phyloP scores from a whole-genome alignment of 2,113 vertebrate genomes.

The Monarcha castaneiventris region DNA sequence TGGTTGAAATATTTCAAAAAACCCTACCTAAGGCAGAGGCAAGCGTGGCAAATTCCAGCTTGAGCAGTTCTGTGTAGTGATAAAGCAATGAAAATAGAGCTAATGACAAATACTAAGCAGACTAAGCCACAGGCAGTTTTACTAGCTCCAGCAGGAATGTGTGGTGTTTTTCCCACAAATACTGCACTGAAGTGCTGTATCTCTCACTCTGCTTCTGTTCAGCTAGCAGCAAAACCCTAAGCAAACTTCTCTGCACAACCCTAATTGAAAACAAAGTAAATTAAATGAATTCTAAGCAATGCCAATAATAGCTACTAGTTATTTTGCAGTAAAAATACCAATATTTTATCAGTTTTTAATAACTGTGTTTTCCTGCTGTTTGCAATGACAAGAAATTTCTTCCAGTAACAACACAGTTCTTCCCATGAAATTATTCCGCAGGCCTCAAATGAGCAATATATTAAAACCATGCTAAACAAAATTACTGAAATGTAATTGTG shows the following conservation, averaged over 20 bases:
- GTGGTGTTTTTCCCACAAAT: not conserved
- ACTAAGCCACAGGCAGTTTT: conserved; percentile 7
- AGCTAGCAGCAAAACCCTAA: conserved; percentile 24
- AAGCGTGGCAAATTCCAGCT: not conserved
- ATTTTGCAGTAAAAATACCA: conserved; percentile 22
- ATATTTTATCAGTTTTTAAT: conserved; percentile 37
- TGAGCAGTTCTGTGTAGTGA: not conserved
- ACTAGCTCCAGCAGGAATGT: not conserved
- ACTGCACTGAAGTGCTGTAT: not conserved
- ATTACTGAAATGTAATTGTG: conserved; percentile 32
- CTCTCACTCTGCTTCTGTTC: not conserved
- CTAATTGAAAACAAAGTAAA: conserved; percentile 47
- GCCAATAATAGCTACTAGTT: conserved; percentile 25
- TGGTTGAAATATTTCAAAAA: not conserved
- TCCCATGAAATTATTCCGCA: conserved; percentile 9
- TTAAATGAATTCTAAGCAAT: not conserved
- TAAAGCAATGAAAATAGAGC: conserved; percentile 4
- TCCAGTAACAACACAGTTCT: not conserved
- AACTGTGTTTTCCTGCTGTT: conserved; percentile 25
- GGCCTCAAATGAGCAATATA: not conserved
- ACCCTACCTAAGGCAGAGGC: not conserved
- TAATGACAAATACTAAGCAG: conserved; percentile 36
- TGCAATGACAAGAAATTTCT: not conserved
- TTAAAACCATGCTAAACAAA: conserved; percentile 7
- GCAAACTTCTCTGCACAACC: not conserved